Evolutionary conservation across 2,888 invertebrate genomes (phyloP).

Genomic region (Cryptocephalus primarius): DNA sequence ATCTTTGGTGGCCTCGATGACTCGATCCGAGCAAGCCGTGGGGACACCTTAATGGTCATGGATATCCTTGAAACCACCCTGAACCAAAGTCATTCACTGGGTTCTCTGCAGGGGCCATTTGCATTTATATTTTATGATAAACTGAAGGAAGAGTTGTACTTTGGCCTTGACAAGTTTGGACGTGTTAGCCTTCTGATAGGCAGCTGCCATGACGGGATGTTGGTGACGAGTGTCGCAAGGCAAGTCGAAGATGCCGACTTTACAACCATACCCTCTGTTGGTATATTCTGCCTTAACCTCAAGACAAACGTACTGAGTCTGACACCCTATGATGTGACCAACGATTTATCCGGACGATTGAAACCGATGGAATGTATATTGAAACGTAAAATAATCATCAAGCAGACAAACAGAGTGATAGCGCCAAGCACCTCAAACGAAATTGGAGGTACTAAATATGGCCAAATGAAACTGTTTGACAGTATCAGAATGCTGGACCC

Average conservation of each 20-base stretch:
- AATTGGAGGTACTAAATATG: too few relatives aligned
- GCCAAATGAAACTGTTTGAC: background rate
- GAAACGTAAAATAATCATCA: too few relatives aligned
- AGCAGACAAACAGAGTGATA: too few relatives aligned
- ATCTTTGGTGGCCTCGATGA: conserved; percentile 48
- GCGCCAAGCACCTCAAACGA: background rate
- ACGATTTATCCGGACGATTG: too few relatives aligned
- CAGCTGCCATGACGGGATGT: conserved; percentile 29
- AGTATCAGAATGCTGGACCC: conserved; percentile 21
- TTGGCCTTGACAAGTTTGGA: conserved; percentile 77
- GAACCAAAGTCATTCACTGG: conserved; percentile 25
- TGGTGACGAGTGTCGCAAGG: conserved; percentile 46
- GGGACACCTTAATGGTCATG: conserved; percentile 47
- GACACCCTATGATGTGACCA: conserved; percentile 30
- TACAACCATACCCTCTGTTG: conserved; percentile 53
- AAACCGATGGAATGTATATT: too few relatives aligned
- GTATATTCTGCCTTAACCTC: conserved; percentile 45
- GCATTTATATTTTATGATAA: conserved; percentile 68
- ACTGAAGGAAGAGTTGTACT: conserved; percentile 50
- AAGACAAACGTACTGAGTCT: conserved; percentile 30
- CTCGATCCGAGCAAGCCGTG: conserved; percentile 28
- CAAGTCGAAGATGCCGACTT: conserved; percentile 41
- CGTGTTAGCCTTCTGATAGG: conserved; percentile 70
- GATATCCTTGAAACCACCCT: conserved; percentile 28
- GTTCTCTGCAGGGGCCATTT: conserved; percentile 65